A percentile compares a stretch with the other conserved stretches of the same genome.
phyloP scores from a whole-genome alignment of 1,140 invertebrate genomes.

The Phenacoccus solenopsis region DNA sequence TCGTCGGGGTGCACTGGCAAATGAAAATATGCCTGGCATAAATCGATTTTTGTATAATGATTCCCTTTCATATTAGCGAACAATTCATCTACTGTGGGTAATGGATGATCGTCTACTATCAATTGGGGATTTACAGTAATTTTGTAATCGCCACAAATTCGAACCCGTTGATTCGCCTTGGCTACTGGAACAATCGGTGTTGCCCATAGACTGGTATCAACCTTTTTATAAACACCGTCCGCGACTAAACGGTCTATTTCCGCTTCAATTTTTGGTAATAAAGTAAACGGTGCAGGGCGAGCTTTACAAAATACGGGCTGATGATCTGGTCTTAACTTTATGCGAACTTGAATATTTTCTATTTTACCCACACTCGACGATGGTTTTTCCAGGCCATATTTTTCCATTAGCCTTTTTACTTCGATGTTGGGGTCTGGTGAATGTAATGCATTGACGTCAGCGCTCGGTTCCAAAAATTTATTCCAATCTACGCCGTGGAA shows the following conservation, averaged over 20 bases:
- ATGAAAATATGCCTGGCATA: constrained; percentile 28
- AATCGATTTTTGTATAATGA: constrained; percentile 28
- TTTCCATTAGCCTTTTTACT: not conserved
- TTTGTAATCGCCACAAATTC: constrained; percentile 11
- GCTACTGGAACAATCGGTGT: constrained; percentile 7
- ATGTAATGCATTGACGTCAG: not conserved
- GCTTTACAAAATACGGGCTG: not conserved
- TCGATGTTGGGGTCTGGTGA: no score
- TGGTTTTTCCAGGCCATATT: not conserved
- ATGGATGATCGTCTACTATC: not conserved
- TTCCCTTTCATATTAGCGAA: constrained; percentile 23
- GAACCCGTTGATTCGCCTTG: not conserved
- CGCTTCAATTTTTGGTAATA: not conserved
- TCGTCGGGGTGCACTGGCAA: constrained; percentile 27
- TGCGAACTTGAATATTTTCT: not conserved
- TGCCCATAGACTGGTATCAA: not conserved
- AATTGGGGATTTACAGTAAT: not conserved
- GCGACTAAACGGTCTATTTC: not conserved
- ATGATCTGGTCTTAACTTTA: not conserved
- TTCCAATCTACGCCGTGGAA: not conserved
- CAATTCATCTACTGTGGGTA: constrained; percentile 14
- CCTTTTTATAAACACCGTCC: not conserved
- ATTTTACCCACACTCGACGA: not conserved
- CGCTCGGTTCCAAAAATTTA: not conserved
- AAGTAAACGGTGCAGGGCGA: not conserved